A percentile compares a stretch with the other conserved stretches of the same genome.
Conservation (phyloP, 35 echinoderm and acorn worm species). For the Stichopus chloronotus region DNA sequence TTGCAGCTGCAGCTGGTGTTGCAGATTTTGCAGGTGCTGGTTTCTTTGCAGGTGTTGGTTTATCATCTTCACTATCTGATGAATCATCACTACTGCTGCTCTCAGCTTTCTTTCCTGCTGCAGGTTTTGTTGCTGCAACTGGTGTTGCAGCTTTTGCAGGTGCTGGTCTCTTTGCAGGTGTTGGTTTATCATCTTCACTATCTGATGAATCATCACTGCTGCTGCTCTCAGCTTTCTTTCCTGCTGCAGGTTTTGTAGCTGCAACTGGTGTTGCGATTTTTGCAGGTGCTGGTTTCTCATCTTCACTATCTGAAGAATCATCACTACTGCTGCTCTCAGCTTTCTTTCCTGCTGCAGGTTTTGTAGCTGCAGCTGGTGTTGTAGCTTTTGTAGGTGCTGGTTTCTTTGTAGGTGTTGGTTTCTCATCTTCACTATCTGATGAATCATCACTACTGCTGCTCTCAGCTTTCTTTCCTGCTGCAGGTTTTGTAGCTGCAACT, state of each 20-base stretch:
- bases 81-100: neutral
- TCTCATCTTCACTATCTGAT: neutral
- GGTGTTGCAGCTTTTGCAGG: neutral
- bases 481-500: no score
- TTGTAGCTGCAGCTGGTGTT: neutral
- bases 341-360: neutral
- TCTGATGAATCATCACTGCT: neutral
- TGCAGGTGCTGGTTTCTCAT: conserved; percentile 42
- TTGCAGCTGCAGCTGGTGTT: neutral
- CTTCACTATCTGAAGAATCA: conserved; percentile 38
- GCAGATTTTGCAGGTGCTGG: neutral
- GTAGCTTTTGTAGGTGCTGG: neutral
- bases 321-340: conserved; percentile 15
- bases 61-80: conserved; percentile 28
- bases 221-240: neutral
- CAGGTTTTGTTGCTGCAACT: neutral
- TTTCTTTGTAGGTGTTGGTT: neutral
- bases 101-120: conserved; percentile 13
- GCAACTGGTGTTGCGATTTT: no score
- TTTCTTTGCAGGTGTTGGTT: neutral
- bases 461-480: neutral
- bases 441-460: neutral
- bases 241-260: neutral
- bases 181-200: neutral
- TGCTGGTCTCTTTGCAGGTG: neutral